Conservation (phyloP, 2,888 invertebrate species). For the Oscheius sp. region DNA sequence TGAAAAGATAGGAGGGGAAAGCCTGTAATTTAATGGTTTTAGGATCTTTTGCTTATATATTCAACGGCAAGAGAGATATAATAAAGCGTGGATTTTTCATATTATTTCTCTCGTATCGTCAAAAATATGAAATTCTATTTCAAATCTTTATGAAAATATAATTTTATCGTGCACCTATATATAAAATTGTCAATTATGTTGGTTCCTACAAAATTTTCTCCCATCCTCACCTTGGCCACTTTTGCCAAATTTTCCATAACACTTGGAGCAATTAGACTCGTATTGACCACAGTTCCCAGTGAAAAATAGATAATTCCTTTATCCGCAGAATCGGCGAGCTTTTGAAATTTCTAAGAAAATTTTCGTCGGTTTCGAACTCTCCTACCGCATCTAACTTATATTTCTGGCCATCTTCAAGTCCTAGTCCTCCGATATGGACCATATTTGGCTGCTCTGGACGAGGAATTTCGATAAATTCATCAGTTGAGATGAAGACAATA, state of each 20-base stretch:
- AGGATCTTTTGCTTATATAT: neutral
- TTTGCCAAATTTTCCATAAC: conserved; percentile 47
- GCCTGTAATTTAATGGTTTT: conserved; percentile 13
- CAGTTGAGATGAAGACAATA: conserved; percentile 53
- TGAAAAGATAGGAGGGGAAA: conserved; percentile 53
- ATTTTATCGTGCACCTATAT: neutral
- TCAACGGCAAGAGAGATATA: too few species aligned
- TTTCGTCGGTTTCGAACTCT: neutral
- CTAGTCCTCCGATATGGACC: conserved; percentile 54
- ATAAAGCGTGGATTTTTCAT: too few species aligned
- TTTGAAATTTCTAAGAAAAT: neutral
- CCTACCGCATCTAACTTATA: conserved; percentile 12
- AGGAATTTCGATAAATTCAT: conserved; percentile 56
- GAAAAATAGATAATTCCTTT: conserved; percentile 52
- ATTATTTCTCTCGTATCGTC: too few species aligned
- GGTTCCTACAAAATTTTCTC: too few species aligned
- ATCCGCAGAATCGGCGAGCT: neutral
- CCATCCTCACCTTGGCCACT: conserved; percentile 14
- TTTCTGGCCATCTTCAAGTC: conserved; percentile 9
- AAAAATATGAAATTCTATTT: too few species aligned
- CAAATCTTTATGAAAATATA: neutral
- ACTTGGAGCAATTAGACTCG: conserved; percentile 36
- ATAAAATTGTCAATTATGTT: neutral
- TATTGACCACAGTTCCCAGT: conserved; percentile 53
- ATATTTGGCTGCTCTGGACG: conserved; percentile 50